These are phyloP conservation scores for Spizella passerina DNA, from an alignment of 2,797 vertebrate species.

Conservation along the genomic window DNA sequence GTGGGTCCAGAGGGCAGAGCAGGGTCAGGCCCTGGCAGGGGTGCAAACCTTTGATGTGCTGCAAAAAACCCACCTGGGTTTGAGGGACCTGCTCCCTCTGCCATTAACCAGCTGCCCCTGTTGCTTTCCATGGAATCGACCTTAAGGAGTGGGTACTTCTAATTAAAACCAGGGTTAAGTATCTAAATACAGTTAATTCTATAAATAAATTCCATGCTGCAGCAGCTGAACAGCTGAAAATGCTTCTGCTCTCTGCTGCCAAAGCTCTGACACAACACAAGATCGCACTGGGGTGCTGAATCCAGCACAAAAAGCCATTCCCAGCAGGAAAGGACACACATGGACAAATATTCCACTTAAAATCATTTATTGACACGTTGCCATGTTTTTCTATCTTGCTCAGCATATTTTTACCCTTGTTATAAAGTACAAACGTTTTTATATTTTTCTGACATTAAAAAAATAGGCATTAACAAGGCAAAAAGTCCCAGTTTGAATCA, in stretches of 20 bases:
- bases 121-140: background rate
- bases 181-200: background rate
- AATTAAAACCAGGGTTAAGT: background rate
- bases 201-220: background rate
- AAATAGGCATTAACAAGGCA: slow-evolving; percentile 60
- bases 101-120: background rate
- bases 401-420: background rate
- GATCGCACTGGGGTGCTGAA: background rate
- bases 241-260: background rate
- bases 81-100: background rate
- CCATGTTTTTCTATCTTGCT: background rate
- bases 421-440: slow-evolving; percentile 62
- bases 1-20: background rate
- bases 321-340: background rate
- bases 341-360: background rate
- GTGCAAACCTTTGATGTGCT: background rate
- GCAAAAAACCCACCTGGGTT: background rate
- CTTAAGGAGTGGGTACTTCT: background rate
- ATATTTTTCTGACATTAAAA: slow-evolving; percentile 56
- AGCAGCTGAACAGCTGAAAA: background rate
- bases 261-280: background rate
- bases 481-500: slow-evolving; percentile 27
- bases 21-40: background rate
- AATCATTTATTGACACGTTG: slow-evolving; percentile 40
- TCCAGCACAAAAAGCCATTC: background rate